Evolutionary conservation across 2,797 vertebrate species (phyloP), one percentile per base, ranked within the genome.

Genomic region (Galago senegalensis): DNA sequence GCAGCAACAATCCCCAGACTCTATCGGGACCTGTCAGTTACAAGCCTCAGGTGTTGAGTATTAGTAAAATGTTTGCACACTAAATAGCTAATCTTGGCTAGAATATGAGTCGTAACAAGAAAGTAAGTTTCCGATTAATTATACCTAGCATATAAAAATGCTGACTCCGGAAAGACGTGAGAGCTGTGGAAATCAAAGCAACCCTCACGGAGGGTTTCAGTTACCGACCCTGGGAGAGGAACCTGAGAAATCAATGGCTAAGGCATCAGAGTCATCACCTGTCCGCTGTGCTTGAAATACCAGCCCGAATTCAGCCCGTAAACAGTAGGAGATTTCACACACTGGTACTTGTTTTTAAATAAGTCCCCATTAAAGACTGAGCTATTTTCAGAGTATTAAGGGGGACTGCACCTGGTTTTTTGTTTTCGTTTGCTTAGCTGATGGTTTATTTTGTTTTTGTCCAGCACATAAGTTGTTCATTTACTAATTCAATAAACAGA

Each of bases 21-120:
- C 81, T 58, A 77, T 80, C 87, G 95, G 92, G 58, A 96, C 95
- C 34, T 89, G 91, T 95, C 93, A 95, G 61, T 80, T 94, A 97
- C 75, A 96, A 89, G 73, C 70, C 56, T 37, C 88, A 69, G 84
- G 92, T 97, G 95, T 88, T 95, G 93, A 82, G 89, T 80, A 70
- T 95, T 94, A 77, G 29, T 29, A 87, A 87, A 91, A 92, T 93
- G 97, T 72, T 96, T 92, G 86, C 88, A 83, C 83, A 95, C 87
- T 76, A 95, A 95, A 82, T 97, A 95, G 53, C 76, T 90, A 84
- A 91, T 61, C 70, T 76, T 61, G 53, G 12, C 58, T 79, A 56
- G 25, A 92, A 77, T 40, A 29, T 40, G 84, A 84, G 56, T 20
- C 67, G 23, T 2, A 82, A 31, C 9, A 56, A 87, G n/a, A 76